These are phyloP conservation scores for Mesocentrotus franciscanus DNA, from an alignment of 53 echinoderm and acorn worm genomes.

Conservation along the genomic window DNA sequence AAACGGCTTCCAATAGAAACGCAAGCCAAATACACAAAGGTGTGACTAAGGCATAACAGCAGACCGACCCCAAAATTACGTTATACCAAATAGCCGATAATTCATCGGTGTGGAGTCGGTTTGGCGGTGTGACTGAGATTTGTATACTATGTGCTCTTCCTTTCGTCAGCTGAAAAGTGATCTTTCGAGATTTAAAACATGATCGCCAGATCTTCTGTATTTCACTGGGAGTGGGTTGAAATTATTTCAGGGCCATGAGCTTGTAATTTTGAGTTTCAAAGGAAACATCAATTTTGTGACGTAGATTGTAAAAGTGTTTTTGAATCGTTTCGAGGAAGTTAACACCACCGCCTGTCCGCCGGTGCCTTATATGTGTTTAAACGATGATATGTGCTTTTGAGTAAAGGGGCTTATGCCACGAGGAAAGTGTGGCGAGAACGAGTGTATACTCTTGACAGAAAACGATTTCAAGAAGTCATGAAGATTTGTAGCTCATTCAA, in stretches of 20 bases:
- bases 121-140: no score
- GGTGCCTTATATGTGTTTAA: no score
- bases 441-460: not conserved
- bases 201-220: not conserved
- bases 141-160: not conserved
- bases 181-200: not conserved
- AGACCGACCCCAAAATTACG: no score
- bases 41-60: no score
- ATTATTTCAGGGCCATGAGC: not conserved
- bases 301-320: not conserved
- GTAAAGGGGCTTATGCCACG: not conserved
- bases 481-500: slow-evolving; percentile 27
- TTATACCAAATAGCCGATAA: no score
- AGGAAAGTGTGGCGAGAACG: no score
- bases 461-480: not conserved
- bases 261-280: not conserved
- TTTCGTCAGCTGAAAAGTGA: not conserved
- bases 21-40: no score
- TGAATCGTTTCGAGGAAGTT: not conserved
- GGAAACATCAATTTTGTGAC: not conserved
- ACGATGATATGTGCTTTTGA: not conserved
- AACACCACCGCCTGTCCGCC: no score
- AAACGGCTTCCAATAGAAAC: no score
- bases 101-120: not conserved
- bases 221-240: not conserved